These are phyloP conservation scores for Coregonus sp. DNA, from an alignment of 2,797 vertebrate genomes.

Conservation along the genomic window DNA sequence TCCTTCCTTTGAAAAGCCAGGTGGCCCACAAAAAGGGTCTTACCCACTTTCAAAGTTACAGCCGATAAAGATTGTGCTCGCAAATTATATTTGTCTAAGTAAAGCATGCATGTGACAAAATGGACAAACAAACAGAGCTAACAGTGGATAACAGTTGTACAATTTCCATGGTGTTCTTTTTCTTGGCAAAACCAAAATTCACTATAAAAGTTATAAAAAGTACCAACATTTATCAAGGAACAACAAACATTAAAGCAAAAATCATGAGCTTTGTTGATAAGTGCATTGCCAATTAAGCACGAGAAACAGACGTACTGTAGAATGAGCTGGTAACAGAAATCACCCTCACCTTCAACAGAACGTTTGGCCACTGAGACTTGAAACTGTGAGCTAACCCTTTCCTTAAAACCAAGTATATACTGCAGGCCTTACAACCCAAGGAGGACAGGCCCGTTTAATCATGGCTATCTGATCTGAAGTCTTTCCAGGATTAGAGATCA, in stretches of 20 bases:
- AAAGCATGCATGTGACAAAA: neutral
- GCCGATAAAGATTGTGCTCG: constrained; percentile 52
- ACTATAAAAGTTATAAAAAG: constrained; percentile 15
- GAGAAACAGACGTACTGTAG: neutral
- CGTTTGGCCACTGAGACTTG: no score
- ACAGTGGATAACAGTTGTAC: constrained; percentile 20
- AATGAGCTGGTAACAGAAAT: constrained; percentile 20
- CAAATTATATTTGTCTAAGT: constrained; percentile 23
- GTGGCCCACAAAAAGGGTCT: constrained; percentile 19
- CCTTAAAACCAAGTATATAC: neutral
- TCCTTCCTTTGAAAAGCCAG: constrained; percentile 32
- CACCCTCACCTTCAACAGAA: no score
- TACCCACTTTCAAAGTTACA: constrained; percentile 24
- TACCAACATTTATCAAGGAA: constrained; percentile 19
- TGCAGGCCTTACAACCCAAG: neutral
- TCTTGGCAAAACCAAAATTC: constrained; percentile 9
- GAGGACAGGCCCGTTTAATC: neutral
- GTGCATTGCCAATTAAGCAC: neutral
- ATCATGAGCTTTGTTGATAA: constrained; percentile 2
- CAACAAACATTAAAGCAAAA: constrained; percentile 15
- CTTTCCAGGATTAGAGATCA: neutral
- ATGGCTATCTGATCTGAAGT: neutral
- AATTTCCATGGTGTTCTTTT: constrained; percentile 5
- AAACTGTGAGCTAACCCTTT: no score
- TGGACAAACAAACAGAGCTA: neutral